Evolutionary conservation across 2,797 vertebrate genomes (phyloP).

Genomic region (Crocidura indochinensis): DNA sequence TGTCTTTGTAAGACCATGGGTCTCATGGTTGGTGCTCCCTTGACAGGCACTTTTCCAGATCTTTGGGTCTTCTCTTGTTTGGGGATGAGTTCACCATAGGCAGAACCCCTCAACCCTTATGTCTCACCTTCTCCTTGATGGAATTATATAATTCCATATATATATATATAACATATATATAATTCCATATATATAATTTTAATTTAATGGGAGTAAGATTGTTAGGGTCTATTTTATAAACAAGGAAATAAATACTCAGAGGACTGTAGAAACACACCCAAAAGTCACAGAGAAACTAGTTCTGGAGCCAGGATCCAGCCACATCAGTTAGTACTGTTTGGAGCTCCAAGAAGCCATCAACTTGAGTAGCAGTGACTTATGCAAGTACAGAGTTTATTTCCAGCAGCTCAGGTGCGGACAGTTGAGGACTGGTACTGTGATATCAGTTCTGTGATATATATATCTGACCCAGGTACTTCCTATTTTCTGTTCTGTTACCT

Average conservation of each 20-base stretch:
- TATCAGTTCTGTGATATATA: not conserved
- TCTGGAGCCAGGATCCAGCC: not conserved
- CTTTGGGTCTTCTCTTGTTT: not conserved
- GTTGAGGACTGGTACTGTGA: not conserved
- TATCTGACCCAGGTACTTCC: not conserved
- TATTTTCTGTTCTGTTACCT: not conserved
- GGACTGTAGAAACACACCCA: not conserved
- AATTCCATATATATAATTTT: no score
- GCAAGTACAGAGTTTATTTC: conserved; percentile 28
- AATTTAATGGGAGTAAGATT: not conserved
- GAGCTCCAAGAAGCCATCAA: not conserved
- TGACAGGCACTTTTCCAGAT: not conserved
- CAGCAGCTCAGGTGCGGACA: not conserved
- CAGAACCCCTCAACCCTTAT: not conserved
- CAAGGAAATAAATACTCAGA: conserved; percentile 7
- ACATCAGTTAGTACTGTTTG: not conserved
- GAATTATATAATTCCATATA: not conserved
- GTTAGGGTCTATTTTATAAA: not conserved
- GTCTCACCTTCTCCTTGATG: not conserved
- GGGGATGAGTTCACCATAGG: not conserved
- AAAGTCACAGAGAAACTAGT: conserved; percentile 10
- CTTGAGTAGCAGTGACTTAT: not conserved
- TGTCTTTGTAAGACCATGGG: not conserved
- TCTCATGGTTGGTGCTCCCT: not conserved
- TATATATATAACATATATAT: no score